These are phyloP conservation scores for Eupithecia subfuscata DNA, from an alignment of 2,888 invertebrate species.

Conservation along the genomic window DNA sequence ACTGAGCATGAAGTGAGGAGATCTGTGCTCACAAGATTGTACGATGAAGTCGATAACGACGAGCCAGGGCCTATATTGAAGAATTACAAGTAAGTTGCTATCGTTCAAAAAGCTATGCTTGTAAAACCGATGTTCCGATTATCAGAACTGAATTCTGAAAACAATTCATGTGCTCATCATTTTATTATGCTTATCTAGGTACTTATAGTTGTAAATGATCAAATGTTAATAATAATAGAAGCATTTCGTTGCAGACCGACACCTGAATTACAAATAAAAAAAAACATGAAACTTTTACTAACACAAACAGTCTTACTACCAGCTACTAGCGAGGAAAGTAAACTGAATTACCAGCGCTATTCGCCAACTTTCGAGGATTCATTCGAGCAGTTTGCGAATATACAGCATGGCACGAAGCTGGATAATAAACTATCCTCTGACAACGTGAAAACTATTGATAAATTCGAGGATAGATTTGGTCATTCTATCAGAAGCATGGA, in stretches of 20 bases:
- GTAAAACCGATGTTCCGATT: too few relatives aligned
- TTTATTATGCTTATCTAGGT: too few relatives aligned
- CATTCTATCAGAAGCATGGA: background rate
- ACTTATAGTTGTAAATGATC: too few relatives aligned
- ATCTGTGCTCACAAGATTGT: background rate
- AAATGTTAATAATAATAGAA: too few relatives aligned
- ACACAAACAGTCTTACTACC: background rate
- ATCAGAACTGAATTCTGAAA: too few relatives aligned
- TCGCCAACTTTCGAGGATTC: background rate
- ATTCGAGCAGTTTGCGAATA: background rate
- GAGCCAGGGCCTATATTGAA: slow-evolving; percentile 64
- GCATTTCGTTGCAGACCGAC: background rate
- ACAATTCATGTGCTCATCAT: too few relatives aligned
- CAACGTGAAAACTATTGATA: background rate
- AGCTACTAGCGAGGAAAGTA: background rate
- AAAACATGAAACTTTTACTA: background rate
- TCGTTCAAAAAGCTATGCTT: too few relatives aligned
- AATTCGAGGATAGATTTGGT: background rate
- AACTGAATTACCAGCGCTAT: background rate
- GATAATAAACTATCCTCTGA: background rate
- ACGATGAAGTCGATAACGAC: slow-evolving; percentile 32
- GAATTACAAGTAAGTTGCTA: slow-evolving; percentile 58
- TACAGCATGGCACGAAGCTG: background rate
- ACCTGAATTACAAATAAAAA: background rate
- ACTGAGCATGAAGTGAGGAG: background rate